Conservation (phyloP, 2,797 vertebrate species). For the Salarias fasciatus region DNA sequence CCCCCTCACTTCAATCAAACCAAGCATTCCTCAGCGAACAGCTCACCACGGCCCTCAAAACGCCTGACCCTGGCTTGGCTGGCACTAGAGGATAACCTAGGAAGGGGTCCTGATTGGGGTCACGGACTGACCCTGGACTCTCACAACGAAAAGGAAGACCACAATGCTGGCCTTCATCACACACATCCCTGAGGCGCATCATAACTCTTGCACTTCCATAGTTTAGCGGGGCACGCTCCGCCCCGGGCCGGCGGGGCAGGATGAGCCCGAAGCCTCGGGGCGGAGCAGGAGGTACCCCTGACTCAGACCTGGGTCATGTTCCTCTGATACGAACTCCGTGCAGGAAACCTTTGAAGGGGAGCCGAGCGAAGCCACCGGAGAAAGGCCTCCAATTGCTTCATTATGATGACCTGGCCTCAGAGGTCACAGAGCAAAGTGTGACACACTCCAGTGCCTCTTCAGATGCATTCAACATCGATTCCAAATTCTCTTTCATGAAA, state of each 20-base stretch:
- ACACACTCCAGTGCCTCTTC: conserved; percentile 48
- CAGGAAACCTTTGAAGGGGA: conserved; percentile 75
- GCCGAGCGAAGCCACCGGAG: conserved; percentile 38
- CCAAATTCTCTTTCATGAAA: too few species aligned
- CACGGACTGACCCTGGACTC: conserved; percentile 52
- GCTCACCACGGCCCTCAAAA: conserved; percentile 51
- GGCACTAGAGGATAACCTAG: conserved; percentile 45
- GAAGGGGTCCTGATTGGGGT: conserved; percentile 61
- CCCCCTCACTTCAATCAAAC: conserved; percentile 55
- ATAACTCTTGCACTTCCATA: conserved; percentile 57
- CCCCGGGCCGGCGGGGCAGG: conserved; percentile 45
- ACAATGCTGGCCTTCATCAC: conserved; percentile 77
- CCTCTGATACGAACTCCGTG: conserved; percentile 57
- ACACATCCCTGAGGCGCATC: conserved; percentile 49
- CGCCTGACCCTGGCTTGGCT: conserved; percentile 55
- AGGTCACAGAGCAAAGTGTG: conserved; percentile 70
- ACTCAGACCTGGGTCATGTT: conserved; percentile 63
- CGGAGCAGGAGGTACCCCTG: conserved; percentile 57
- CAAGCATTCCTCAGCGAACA: conserved; percentile 63
- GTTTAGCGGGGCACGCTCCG: conserved; percentile 44
- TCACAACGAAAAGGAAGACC: conserved; percentile 40
- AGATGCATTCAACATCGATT: not conserved
- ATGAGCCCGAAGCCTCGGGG: conserved; percentile 19
- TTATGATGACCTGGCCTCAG: conserved; percentile 76
- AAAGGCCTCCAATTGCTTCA: conserved; percentile 49